These are phyloP conservation scores for Seriola quinqueradiata DNA, from an alignment of 2,113 vertebrate genomes.

Conservation along the genomic window DNA sequence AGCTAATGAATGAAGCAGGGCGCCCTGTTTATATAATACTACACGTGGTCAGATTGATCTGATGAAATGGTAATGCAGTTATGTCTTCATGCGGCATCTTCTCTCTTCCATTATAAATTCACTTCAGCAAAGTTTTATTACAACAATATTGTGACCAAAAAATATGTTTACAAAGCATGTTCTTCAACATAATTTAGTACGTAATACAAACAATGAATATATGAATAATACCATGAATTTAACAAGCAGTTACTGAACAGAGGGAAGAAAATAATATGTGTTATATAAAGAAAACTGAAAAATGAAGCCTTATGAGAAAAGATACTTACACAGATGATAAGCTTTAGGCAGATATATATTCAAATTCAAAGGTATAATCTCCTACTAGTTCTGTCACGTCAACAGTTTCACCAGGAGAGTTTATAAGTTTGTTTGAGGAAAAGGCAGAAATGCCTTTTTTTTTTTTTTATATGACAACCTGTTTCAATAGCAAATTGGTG, in stretches of 20 bases:
- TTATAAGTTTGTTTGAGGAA: background rate
- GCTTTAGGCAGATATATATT: background rate
- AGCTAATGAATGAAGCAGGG: slow-evolving; percentile 14
- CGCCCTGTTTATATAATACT: slow-evolving; percentile 20
- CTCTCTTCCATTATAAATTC: background rate
- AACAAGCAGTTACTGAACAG: background rate
- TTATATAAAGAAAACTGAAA: background rate
- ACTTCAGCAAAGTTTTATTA: background rate
- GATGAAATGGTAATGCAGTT: slow-evolving; percentile 25
- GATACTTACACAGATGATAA: background rate
- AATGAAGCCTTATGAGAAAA: background rate
- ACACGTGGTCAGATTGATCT: slow-evolving; percentile 22
- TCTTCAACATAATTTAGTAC: background rate
- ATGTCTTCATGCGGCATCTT: background rate
- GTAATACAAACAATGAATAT: background rate
- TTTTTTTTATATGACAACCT: no score
- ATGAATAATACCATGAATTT: background rate
- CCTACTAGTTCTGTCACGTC: background rate
- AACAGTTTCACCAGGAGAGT: background rate
- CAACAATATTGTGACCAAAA: background rate
- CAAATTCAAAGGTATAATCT: background rate
- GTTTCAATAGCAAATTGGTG: background rate
- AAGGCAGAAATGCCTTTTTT: background rate
- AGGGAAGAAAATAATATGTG: background rate
- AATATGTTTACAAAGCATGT: background rate